Conservation (phyloP, 37 sponge, comb jelly and placozoan species). For the Ephydatia muelleri region DNA sequence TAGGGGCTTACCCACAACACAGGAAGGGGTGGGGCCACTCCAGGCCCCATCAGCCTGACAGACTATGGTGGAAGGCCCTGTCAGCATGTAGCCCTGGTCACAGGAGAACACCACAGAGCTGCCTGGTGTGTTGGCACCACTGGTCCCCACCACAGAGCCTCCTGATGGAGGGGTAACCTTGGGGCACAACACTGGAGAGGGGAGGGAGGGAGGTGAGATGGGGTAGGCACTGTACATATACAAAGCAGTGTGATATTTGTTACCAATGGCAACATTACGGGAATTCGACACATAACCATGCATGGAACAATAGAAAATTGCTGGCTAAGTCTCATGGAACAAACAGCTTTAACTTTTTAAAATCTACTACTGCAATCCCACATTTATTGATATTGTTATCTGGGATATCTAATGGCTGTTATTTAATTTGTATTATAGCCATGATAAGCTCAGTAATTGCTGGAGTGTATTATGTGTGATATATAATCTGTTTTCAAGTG, state of each 20-base stretch:
- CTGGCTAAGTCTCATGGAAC: too few relatives aligned
- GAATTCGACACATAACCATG: too few relatives aligned
- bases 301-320: too few relatives aligned
- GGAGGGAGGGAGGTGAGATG: too few relatives aligned
- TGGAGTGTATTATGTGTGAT: constrained; percentile 82
- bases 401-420: constrained; percentile 67
- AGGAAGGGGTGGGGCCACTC: constrained; percentile 9
- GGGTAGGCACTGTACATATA: too few relatives aligned
- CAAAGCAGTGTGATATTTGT: too few relatives aligned
- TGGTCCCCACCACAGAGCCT: too few relatives aligned
- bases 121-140: too few relatives aligned
- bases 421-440: constrained; percentile 52
- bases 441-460: constrained; percentile 71
- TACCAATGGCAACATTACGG: too few relatives aligned
- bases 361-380: constrained; percentile 66
- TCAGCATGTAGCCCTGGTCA: constrained; percentile 15
- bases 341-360: too few relatives aligned
- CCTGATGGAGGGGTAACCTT: too few relatives aligned
- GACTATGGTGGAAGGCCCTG: not conserved
- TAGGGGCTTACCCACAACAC: not conserved
- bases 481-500: constrained; percentile 74
- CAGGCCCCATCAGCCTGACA: constrained; percentile 32
- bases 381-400: constrained; percentile 71
- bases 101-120: constrained; percentile 18
- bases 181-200: too few relatives aligned